phyloP scores from a whole-genome alignment of 2,888 invertebrate genomes.

The Diadegma fenestrale region DNA sequence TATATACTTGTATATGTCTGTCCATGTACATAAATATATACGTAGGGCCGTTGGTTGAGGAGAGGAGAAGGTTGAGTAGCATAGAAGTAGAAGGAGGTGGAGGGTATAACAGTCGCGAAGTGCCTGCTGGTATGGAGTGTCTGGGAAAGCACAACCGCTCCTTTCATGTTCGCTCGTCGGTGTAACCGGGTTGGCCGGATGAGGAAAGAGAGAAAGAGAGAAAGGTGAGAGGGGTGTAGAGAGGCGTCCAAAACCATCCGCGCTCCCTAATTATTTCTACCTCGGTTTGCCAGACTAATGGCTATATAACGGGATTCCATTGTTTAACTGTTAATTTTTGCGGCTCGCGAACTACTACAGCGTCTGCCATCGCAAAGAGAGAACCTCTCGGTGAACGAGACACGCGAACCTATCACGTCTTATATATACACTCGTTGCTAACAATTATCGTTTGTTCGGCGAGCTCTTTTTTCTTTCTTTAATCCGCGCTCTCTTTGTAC shows the following conservation, averaged over 20 bases:
- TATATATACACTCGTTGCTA: constrained; percentile 68
- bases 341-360: constrained; percentile 73
- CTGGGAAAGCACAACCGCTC: constrained; percentile 80
- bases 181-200: constrained; percentile 73
- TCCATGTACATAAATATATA: constrained; percentile 5
- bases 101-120: constrained; percentile 76
- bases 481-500: not conserved
- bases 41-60: constrained; percentile 35
- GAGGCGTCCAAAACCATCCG: constrained; percentile 60
- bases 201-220: constrained; percentile 66
- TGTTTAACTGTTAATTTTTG: constrained; percentile 82
- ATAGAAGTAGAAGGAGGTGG: constrained; percentile 49
- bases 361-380: constrained; percentile 51
- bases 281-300: constrained; percentile 77
- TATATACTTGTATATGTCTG: not conserved
- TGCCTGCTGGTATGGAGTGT: constrained; percentile 76
- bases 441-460: constrained; percentile 72
- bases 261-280: constrained; percentile 78
- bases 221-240: constrained; percentile 35
- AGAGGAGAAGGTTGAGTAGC: constrained; percentile 57
- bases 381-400: constrained; percentile 41
- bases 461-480: constrained; percentile 29
- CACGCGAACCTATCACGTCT: constrained; percentile 67
- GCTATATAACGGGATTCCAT: constrained; percentile 78
- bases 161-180: constrained; percentile 80